Evolutionary conservation across 2,888 invertebrate species (phyloP).

Genomic region (Heliconius hortense): DNA sequence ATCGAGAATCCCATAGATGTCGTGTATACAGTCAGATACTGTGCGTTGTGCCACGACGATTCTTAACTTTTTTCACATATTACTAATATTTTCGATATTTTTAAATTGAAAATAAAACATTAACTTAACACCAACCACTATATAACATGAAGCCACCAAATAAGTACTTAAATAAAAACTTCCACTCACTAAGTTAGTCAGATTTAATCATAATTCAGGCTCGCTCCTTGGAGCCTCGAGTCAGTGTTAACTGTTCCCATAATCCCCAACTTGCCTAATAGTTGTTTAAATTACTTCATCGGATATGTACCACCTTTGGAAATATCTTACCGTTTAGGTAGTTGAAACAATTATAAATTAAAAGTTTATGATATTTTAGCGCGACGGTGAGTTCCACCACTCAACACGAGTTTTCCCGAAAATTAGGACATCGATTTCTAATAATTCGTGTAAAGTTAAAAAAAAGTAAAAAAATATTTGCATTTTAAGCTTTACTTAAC

Average conservation of each 20-base stretch:
- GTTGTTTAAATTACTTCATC: conserved; percentile 38
- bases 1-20: too few species aligned
- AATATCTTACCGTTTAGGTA: background rate
- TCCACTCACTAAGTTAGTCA: conserved; percentile 17
- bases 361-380: background rate
- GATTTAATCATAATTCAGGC: conserved; percentile 34
- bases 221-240: conserved; percentile 14
- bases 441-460: too few species aligned
- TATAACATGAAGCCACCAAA: background rate
- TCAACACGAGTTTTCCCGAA: too few species aligned
- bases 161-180: conserved; percentile 12
- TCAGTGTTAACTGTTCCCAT: conserved; percentile 29
- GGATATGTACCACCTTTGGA: conserved; percentile 5
- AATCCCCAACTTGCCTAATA: conserved; percentile 35
- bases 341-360: background rate
- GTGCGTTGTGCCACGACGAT: too few species aligned
- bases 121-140: background rate
- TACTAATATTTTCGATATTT: too few species aligned
- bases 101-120: background rate
- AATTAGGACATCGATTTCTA: too few species aligned
- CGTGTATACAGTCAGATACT: too few species aligned
- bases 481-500: too few species aligned
- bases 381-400: background rate
- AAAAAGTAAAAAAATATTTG: too few species aligned
- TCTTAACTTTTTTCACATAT: too few species aligned